Evolutionary conservation across 2,888 invertebrate genomes (phyloP).

Genomic region (Chymomyza caudatula): DNA sequence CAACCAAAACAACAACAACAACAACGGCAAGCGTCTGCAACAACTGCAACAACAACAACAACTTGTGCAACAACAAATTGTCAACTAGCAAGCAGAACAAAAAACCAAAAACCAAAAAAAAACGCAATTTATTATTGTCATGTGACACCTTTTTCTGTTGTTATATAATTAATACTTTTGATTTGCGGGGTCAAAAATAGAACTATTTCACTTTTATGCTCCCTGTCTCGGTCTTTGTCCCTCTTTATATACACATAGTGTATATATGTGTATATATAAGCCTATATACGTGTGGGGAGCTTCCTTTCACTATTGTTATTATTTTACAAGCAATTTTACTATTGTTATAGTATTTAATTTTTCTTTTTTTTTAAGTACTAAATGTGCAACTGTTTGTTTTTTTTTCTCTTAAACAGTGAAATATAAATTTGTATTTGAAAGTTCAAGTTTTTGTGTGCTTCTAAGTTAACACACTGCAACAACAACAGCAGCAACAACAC

Average conservation of each 20-base stretch:
- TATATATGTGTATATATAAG: too few relatives aligned
- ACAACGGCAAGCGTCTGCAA: slow-evolving; percentile 15
- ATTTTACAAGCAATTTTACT: too few relatives aligned
- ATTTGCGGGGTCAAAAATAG: background rate
- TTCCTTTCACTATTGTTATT: background rate
- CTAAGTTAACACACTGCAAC: background rate
- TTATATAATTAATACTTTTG: background rate
- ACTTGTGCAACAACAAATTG: slow-evolving; percentile 12
- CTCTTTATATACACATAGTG: background rate
- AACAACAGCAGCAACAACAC: background rate
- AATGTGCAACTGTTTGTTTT: background rate
- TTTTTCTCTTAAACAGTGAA: background rate
- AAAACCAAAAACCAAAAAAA: slow-evolving; percentile 11
- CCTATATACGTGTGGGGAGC: background rate
- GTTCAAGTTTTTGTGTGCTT: background rate
- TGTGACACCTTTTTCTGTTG: background rate
- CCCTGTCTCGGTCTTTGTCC: background rate
- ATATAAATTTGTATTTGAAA: background rate
- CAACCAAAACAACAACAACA: slow-evolving; percentile 13
- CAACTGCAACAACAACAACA: slow-evolving; percentile 29
- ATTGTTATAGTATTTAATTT: background rate
- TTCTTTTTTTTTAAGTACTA: background rate
- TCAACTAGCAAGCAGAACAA: background rate
- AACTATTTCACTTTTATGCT: background rate
- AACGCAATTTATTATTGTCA: slow-evolving; percentile 2